A percentile compares a stretch with the other conserved stretches of the same genome.
phyloP scores from a whole-genome alignment of 2,113 vertebrate species.

The Rhynchomys soricoides region DNA sequence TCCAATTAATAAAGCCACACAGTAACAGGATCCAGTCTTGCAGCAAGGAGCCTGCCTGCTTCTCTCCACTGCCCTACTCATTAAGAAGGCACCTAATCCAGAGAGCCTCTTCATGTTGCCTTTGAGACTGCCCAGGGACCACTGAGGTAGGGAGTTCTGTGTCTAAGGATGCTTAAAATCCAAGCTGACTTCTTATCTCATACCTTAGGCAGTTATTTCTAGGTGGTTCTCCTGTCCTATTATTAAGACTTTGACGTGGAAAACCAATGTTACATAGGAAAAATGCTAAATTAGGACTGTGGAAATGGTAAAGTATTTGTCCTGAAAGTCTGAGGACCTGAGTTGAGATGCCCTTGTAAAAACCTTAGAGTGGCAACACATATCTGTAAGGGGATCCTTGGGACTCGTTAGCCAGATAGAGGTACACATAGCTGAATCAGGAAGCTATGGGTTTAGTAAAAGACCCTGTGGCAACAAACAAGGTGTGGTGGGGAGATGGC shows the following conservation, averaged over 20 bases:
- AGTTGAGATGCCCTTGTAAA: neutral
- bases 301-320: neutral
- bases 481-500: neutral
- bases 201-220: neutral
- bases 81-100: constrained; percentile 71
- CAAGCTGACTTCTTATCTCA: neutral
- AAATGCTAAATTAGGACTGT: neutral
- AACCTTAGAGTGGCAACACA: no score
- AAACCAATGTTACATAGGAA: neutral
- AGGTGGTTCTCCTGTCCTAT: neutral
- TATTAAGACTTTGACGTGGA: neutral
- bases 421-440: neutral
- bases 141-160: neutral
- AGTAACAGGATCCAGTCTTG: constrained; percentile 74
- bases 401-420: neutral
- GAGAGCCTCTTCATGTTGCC: constrained; percentile 69
- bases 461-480: neutral
- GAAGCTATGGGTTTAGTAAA: neutral
- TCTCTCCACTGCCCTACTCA: constrained; percentile 81
- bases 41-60: constrained; percentile 79
- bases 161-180: constrained; percentile 37
- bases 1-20: constrained; percentile 86
- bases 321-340: no score
- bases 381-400: no score
- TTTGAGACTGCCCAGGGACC: constrained; percentile 52